Conservation (phyloP, 2,888 invertebrate genomes). For the Leucophenga montana region DNA sequence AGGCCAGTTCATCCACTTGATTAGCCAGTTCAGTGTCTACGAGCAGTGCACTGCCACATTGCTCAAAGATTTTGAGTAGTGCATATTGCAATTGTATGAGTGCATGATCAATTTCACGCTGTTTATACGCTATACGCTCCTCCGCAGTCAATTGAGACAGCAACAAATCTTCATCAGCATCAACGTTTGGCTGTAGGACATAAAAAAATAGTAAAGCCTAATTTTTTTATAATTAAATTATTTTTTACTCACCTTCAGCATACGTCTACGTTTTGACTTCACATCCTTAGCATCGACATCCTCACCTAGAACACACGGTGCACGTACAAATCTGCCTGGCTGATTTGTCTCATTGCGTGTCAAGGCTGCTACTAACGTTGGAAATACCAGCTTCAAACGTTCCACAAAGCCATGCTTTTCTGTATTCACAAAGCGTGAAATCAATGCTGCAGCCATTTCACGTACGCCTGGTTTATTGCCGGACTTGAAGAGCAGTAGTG, state of each 20-base stretch:
- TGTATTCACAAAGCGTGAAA: slow-evolving; percentile 84
- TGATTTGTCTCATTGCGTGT: slow-evolving; percentile 72
- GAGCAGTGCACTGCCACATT: slow-evolving; percentile 78
- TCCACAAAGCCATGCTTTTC: slow-evolving; percentile 82
- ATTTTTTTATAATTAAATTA: neutral
- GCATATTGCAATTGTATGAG: slow-evolving; percentile 83
- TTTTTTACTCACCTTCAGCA: slow-evolving; percentile 37
- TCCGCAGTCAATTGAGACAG: slow-evolving; percentile 46
- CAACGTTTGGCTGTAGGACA: neutral
- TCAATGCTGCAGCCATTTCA: slow-evolving; percentile 84
- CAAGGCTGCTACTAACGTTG: slow-evolving; percentile 76
- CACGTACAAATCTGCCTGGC: slow-evolving; percentile 78
- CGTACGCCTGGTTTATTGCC: slow-evolving; percentile 79
- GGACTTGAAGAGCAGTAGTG: slow-evolving; percentile 77
- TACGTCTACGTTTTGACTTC: slow-evolving; percentile 33
- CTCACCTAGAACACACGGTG: slow-evolving; percentile 70
- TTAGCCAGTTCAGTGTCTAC: slow-evolving; percentile 54
- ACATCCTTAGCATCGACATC: slow-evolving; percentile 11
- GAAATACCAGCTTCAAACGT: slow-evolving; percentile 77
- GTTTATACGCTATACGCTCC: slow-evolving; percentile 75
- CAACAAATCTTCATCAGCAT: slow-evolving; percentile 40
- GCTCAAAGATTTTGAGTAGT: slow-evolving; percentile 79
- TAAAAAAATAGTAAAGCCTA: neutral
- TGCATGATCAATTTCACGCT: slow-evolving; percentile 82
- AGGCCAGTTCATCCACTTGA: slow-evolving; percentile 76